Evolutionary conservation across 2,888 invertebrate species (phyloP).

Genomic region (Aplocera efformata): DNA sequence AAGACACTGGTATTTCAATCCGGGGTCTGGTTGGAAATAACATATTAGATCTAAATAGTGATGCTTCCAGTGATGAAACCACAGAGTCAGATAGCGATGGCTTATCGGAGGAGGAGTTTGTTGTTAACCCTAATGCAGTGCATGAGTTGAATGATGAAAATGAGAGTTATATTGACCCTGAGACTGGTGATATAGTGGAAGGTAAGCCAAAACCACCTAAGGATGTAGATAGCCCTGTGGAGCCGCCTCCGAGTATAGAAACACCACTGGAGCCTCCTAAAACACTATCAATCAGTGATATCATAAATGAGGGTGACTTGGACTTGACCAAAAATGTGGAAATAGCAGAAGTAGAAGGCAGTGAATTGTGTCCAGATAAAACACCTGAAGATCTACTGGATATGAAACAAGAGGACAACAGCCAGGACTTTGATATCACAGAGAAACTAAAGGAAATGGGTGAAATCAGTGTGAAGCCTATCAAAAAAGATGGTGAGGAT

Average conservation of each 20-base stretch:
- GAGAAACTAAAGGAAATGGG: slow-evolving; percentile 84
- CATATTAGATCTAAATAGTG: slow-evolving; percentile 68
- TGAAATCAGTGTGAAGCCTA: slow-evolving; percentile 71
- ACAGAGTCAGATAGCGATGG: slow-evolving; percentile 73
- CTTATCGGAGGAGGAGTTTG: slow-evolving; percentile 73
- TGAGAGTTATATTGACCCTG: slow-evolving; percentile 75
- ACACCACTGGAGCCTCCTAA: slow-evolving; percentile 44
- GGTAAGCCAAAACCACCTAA: slow-evolving; percentile 33
- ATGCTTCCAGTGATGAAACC: slow-evolving; percentile 72
- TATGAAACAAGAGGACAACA: slow-evolving; percentile 65
- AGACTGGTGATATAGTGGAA: slow-evolving; percentile 72
- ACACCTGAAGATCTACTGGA: slow-evolving; percentile 61
- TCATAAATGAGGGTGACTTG: slow-evolving; percentile 70
- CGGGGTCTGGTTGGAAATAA: slow-evolving; percentile 73
- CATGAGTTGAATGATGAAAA: slow-evolving; percentile 69
- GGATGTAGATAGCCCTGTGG: slow-evolving; percentile 24
- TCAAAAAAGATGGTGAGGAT: slow-evolving; percentile 54
- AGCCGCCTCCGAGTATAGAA: slow-evolving; percentile 20
- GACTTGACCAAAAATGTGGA: slow-evolving; percentile 73
- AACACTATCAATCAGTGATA: slow-evolving; percentile 74
- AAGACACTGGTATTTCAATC: slow-evolving; percentile 75
- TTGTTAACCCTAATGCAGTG: slow-evolving; percentile 70
- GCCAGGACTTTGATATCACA: slow-evolving; percentile 80
- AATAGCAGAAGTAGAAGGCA: slow-evolving; percentile 69
- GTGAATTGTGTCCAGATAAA: slow-evolving; percentile 69